Conservation (phyloP, 2,888 invertebrate species). For the Tuta absoluta region DNA sequence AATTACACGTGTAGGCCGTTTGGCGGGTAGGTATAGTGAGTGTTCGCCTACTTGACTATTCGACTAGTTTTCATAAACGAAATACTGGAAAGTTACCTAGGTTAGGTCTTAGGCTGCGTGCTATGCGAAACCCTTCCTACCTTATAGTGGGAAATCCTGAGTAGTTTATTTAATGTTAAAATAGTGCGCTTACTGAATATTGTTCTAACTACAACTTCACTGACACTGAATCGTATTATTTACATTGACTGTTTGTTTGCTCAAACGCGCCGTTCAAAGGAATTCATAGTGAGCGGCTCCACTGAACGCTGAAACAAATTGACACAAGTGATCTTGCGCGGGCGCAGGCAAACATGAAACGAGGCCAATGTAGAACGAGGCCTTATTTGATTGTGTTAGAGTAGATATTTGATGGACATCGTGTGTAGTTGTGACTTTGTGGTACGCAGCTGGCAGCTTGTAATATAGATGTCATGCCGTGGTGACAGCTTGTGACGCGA, state of each 20-base stretch:
- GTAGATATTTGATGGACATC: slow-evolving; percentile 46
- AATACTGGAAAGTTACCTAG: too few species aligned
- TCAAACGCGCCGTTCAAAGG: slow-evolving; percentile 29
- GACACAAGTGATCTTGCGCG: slow-evolving; percentile 67
- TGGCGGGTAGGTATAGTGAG: too few species aligned
- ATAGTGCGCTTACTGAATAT: too few species aligned
- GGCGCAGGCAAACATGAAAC: slow-evolving; percentile 45
- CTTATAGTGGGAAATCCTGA: background rate
- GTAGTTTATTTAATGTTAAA: too few species aligned
- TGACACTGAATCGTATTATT: background rate
- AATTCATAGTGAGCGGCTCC: slow-evolving; percentile 31
- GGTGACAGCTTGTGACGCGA: slow-evolving; percentile 38
- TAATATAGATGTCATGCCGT: slow-evolving; percentile 66
- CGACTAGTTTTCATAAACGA: too few species aligned
- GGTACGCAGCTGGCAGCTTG: slow-evolving; percentile 31
- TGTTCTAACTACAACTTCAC: background rate
- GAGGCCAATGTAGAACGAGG: background rate
- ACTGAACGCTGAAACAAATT: slow-evolving; percentile 51
- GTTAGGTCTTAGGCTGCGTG: too few species aligned
- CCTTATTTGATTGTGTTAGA: slow-evolving; percentile 43
- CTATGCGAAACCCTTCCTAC: too few species aligned
- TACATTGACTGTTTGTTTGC: slow-evolving; percentile 21
- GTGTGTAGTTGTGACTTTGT: slow-evolving; percentile 27
- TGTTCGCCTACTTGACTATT: too few species aligned
- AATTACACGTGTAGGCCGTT: too few species aligned